A percentile compares a stretch with the other conserved stretches of the same genome.
These are phyloP conservation scores for Antrozous pallidus DNA, from an alignment of 2,797 vertebrate species.

Conservation along the genomic window DNA sequence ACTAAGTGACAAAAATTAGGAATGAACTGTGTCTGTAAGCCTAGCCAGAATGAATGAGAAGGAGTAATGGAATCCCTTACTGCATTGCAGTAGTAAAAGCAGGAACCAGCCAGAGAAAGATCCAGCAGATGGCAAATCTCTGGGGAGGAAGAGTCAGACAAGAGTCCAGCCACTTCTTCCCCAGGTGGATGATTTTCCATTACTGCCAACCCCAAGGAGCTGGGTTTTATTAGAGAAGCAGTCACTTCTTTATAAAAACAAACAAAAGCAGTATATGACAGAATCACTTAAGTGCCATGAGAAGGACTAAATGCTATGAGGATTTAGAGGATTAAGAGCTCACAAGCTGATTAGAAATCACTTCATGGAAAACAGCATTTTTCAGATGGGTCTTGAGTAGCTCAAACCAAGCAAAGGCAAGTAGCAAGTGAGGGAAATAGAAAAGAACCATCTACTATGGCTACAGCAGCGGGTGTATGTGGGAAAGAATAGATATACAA, in stretches of 20 bases:
- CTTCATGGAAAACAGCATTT: neutral
- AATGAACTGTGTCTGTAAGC: neutral
- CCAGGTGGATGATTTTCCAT: neutral
- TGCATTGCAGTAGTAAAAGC: neutral
- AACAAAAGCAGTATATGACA: neutral
- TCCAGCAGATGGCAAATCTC: neutral
- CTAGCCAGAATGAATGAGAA: neutral
- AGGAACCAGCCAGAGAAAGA: neutral
- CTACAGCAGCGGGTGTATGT: neutral
- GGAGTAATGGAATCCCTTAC: neutral
- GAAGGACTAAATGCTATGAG: neutral
- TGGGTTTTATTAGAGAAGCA: neutral
- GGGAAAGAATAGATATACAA: neutral
- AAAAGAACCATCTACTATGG: neutral
- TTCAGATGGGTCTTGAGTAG: neutral
- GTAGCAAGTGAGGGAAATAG: too few relatives aligned
- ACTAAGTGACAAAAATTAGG: neutral
- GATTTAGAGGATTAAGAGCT: neutral
- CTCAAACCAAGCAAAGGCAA: neutral
- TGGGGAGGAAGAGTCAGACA: neutral
- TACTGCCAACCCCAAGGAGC: neutral
- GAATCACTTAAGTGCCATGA: neutral
- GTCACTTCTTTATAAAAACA: conserved; percentile 17
- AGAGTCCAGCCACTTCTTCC: neutral
- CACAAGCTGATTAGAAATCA: neutral